A percentile compares a stretch with the other conserved stretches of the same genome.
Conservation (phyloP, 2,888 invertebrate species). For the Hydropsyche betteni region DNA sequence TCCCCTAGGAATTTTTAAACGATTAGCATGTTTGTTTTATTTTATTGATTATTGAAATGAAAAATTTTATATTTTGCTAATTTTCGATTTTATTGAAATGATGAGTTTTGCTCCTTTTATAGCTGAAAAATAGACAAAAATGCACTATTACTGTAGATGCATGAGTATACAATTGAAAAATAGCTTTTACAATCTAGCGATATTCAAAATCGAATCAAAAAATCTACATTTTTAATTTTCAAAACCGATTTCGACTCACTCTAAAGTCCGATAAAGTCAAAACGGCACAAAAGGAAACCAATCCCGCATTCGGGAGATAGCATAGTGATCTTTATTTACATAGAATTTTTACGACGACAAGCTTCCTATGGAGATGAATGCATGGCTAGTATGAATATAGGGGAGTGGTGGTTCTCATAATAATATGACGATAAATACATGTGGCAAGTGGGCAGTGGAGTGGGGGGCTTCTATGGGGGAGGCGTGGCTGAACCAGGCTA, state of each 20-base stretch:
- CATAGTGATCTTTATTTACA: neutral
- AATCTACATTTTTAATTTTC: neutral
- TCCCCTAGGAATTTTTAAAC: neutral
- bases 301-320: neutral
- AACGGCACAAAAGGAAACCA: neutral
- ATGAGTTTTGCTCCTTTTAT: neutral
- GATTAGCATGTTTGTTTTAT: slow-evolving; percentile 21
- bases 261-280: neutral
- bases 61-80: neutral
- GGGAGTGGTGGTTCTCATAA: slow-evolving; percentile 40
- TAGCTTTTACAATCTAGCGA: too few species aligned
- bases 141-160: slow-evolving; percentile 55
- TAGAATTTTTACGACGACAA: neutral
- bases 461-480: slow-evolving; percentile 66
- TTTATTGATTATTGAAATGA: slow-evolving; percentile 2
- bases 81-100: slow-evolving; percentile 9
- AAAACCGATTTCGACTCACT: neutral
- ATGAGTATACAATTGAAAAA: slow-evolving; percentile 54
- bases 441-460: slow-evolving; percentile 56
- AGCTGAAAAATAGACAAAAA: slow-evolving; percentile 9
- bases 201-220: too few species aligned
- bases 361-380: slow-evolving; percentile 49
- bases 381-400: slow-evolving; percentile 61
- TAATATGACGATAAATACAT: slow-evolving; percentile 43
- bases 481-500: slow-evolving; percentile 59